Conservation (phyloP, 1,140 invertebrate genomes). For the Diorhabda carinulata region DNA sequence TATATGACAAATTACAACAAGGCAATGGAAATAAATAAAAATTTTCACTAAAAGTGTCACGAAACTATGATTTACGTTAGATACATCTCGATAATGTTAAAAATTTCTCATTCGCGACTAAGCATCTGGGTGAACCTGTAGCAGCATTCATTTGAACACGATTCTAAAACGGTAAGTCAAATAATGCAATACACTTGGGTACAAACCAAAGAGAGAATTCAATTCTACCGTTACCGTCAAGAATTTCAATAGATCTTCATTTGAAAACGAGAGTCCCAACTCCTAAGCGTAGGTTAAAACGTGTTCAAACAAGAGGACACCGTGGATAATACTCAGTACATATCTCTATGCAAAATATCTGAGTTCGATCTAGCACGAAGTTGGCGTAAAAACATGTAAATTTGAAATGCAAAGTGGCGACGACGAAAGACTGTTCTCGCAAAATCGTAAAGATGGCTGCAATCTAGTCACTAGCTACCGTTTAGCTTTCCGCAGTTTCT, state of each 20-base stretch:
- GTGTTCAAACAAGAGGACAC: slow-evolving; percentile 27
- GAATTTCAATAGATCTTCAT: slow-evolving; percentile 39
- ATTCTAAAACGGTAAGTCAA: not conserved
- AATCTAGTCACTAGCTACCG: slow-evolving; percentile 25
- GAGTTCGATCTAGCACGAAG: slow-evolving; percentile 42
- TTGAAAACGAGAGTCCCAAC: slow-evolving; percentile 30
- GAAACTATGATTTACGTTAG: too few relatives aligned
- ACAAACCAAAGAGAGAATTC: not conserved
- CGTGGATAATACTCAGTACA: slow-evolving; percentile 33
- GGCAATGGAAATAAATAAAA: too few relatives aligned
- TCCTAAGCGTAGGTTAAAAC: slow-evolving; percentile 32
- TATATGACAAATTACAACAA: too few relatives aligned
- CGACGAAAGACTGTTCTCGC: slow-evolving; percentile 28
- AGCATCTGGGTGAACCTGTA: not conserved
- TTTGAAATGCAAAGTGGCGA: slow-evolving; percentile 45
- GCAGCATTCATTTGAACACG: not conserved
- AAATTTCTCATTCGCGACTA: too few relatives aligned
- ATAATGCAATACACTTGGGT: not conserved
- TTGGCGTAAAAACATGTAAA: slow-evolving; percentile 41
- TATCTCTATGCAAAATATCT: slow-evolving; percentile 44
- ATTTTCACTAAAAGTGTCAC: too few relatives aligned
- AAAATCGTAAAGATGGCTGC: slow-evolving; percentile 37
- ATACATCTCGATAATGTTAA: too few relatives aligned
- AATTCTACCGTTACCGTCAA: slow-evolving; percentile 11
- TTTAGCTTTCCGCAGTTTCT: slow-evolving; percentile 34